Conservation (phyloP, 2,888 invertebrate species). For the Rhagonycha fulva region DNA sequence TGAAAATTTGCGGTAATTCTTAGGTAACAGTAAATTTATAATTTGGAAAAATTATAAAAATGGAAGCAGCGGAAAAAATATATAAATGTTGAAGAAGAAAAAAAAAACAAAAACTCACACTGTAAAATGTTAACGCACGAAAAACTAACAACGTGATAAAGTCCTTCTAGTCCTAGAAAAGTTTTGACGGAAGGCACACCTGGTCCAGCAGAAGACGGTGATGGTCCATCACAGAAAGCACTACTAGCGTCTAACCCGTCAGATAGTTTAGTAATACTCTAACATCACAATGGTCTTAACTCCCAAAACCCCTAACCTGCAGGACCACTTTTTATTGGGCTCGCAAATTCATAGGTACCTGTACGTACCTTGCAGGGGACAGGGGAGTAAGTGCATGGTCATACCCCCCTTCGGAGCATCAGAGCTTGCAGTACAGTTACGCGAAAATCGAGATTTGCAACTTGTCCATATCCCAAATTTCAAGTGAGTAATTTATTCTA, state of each 20-base stretch:
- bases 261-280: slow-evolving; percentile 57
- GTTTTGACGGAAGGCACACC: slow-evolving; percentile 36
- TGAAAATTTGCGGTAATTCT: neutral
- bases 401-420: slow-evolving; percentile 44
- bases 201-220: slow-evolving; percentile 34
- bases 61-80: neutral
- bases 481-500: slow-evolving; percentile 34
- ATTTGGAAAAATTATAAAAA: neutral
- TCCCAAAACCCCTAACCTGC: slow-evolving; percentile 60
- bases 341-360: slow-evolving; percentile 66
- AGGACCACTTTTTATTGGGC: slow-evolving; percentile 67
- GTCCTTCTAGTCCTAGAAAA: neutral
- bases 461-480: slow-evolving; percentile 40
- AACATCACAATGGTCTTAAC: slow-evolving; percentile 52
- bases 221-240: slow-evolving; percentile 39
- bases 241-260: slow-evolving; percentile 53
- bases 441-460: slow-evolving; percentile 54
- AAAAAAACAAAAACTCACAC: neutral
- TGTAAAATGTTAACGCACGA: neutral
- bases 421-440: slow-evolving; percentile 51
- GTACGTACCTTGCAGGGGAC: slow-evolving; percentile 47
- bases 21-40: neutral
- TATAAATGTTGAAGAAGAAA: neutral
- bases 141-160: neutral
- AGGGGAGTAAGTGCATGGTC: slow-evolving; percentile 43